These are phyloP conservation scores for Dasypogon diadema DNA, from an alignment of 2,888 invertebrate species.

Conservation along the genomic window DNA sequence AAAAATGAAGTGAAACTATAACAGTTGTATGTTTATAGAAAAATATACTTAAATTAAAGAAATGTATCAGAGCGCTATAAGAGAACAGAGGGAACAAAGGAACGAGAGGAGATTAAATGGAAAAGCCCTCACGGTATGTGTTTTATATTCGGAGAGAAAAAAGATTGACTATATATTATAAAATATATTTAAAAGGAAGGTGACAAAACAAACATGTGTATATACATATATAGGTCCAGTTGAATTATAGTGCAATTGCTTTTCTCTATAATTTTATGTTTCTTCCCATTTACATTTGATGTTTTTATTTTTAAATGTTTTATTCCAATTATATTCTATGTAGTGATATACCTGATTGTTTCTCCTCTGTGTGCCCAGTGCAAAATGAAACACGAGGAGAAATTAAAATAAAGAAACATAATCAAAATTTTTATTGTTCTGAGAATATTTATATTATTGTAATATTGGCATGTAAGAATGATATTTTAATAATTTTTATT, in stretches of 20 bases:
- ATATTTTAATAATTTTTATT: slow-evolving; percentile 34
- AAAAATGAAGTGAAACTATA: slow-evolving; percentile 56
- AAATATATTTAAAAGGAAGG: slow-evolving; percentile 47
- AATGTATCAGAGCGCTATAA: slow-evolving; percentile 44
- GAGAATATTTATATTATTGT: slow-evolving; percentile 36
- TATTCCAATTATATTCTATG: slow-evolving; percentile 35
- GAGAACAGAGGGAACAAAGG: slow-evolving; percentile 37
- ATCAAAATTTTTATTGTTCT: slow-evolving; percentile 46
- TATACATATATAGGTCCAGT: slow-evolving; percentile 59
- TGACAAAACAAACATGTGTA: slow-evolving; percentile 59
- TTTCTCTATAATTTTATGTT: slow-evolving; percentile 47
- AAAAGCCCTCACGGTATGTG: slow-evolving; percentile 48
- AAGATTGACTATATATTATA: slow-evolving; percentile 72
- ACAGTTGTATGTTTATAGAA: slow-evolving; percentile 62
- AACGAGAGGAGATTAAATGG: slow-evolving; percentile 7
- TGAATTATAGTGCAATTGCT: slow-evolving; percentile 57
- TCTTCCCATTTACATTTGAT: slow-evolving; percentile 48
- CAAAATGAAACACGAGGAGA: not conserved
- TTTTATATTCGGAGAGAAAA: slow-evolving; percentile 73
- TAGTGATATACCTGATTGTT: slow-evolving; percentile 38
- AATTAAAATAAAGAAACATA: slow-evolving; percentile 38
- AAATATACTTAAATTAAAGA: slow-evolving; percentile 43
- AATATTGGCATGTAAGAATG: slow-evolving; percentile 26
- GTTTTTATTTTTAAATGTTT: slow-evolving; percentile 46
- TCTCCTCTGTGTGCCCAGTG: slow-evolving; percentile 28